A percentile compares a stretch with the other conserved stretches of the same genome.
These are phyloP conservation scores for Scomber colias DNA, from an alignment of 2,113 vertebrate genomes.

Conservation along the genomic window DNA sequence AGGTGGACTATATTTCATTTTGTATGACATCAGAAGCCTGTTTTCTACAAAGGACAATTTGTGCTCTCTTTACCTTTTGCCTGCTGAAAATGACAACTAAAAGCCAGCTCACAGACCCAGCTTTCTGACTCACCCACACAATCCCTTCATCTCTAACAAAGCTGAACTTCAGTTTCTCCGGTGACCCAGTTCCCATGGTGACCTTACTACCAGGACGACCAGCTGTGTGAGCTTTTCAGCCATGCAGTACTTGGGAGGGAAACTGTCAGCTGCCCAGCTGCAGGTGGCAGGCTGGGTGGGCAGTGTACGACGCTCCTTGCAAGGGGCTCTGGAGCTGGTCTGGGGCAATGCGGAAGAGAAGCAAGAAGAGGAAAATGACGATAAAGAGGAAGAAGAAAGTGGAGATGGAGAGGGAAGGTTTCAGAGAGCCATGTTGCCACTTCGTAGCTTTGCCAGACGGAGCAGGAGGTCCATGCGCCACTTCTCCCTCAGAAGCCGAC, in stretches of 20 bases:
- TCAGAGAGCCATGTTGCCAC: constrained; percentile 89
- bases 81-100: constrained; percentile 28
- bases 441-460: constrained; percentile 89
- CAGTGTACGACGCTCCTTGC: constrained; percentile 88
- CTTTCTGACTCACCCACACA: constrained; percentile 35
- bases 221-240: constrained; percentile 43
- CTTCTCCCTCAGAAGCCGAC: constrained; percentile 88
- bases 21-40: constrained; percentile 18
- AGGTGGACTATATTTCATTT: constrained; percentile 12
- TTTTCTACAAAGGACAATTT: constrained; percentile 21
- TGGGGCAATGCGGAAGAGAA: constrained; percentile 73
- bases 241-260: constrained; percentile 95
- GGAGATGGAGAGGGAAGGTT: constrained; percentile 78
- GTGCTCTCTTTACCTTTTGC: background rate
- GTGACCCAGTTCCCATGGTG: constrained; percentile 62
- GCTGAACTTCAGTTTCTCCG: constrained; percentile 27
- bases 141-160: constrained; percentile 29
- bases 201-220: constrained; percentile 8
- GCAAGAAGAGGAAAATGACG: constrained; percentile 65
- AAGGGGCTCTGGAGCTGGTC: constrained; percentile 90
- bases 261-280: constrained; percentile 90
- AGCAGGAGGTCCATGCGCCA: constrained; percentile 89
- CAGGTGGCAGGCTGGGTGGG: constrained; percentile 92
- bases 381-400: constrained; percentile 33
- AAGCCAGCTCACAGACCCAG: constrained; percentile 14